A percentile compares a stretch with the other conserved stretches of the same genome.
These are phyloP conservation scores for Triops longicaudatus DNA, from an alignment of 1,140 invertebrate genomes.

Conservation along the genomic window DNA sequence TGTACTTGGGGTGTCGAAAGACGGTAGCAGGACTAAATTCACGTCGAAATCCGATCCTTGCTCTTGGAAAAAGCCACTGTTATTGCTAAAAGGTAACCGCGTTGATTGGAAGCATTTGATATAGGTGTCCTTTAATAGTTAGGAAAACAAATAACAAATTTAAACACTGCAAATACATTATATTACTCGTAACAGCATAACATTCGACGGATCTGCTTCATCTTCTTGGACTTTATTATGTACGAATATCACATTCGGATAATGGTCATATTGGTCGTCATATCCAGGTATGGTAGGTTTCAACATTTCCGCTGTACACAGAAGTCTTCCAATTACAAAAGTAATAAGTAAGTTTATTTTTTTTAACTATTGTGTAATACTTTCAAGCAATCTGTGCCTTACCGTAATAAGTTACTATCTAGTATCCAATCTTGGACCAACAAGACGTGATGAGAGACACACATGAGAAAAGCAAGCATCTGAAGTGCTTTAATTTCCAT, in stretches of 20 bases:
- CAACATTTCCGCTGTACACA: conserved; percentile 77
- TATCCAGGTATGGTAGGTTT: conserved; percentile 62
- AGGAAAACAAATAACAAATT: background rate
- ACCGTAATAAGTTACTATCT: conserved; percentile 63
- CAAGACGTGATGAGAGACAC: conserved; percentile 79
- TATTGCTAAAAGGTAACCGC: background rate
- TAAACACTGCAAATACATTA: too few species aligned
- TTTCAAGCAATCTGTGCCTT: conserved; percentile 30
- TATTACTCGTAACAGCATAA: background rate
- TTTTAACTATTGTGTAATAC: too few species aligned
- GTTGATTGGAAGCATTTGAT: background rate
- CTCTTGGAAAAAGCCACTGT: background rate
- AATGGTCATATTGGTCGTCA: conserved; percentile 59
- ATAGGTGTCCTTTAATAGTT: background rate
- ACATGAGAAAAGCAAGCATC: conserved; percentile 69
- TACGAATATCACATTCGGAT: conserved; percentile 65
- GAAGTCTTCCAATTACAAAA: conserved; percentile 50
- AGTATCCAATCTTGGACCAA: conserved; percentile 78
- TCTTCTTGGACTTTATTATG: conserved; percentile 63
- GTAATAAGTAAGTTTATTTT: background rate
- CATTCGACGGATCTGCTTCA: conserved; percentile 39
- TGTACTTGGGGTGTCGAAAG: background rate
- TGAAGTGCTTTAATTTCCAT: conserved; percentile 67
- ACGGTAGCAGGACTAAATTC: background rate
- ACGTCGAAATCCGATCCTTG: background rate